These are phyloP conservation scores for Psittacus erithacus DNA, from an alignment of 2,113 vertebrate species.

Conservation along the genomic window DNA sequence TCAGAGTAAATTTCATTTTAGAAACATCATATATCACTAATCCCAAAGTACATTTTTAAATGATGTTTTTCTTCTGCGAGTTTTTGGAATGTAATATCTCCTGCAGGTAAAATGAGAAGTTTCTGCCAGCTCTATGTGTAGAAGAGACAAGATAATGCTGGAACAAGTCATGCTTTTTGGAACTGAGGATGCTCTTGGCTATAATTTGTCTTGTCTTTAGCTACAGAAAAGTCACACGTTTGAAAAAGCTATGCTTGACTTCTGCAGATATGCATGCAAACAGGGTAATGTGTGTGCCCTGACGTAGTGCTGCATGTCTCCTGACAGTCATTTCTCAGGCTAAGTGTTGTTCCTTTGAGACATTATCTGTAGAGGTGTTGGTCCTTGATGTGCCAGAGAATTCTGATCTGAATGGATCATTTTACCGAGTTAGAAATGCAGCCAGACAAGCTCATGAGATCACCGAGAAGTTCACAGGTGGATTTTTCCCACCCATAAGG, in stretches of 20 bases:
- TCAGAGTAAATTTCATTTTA: not conserved
- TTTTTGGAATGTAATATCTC: not conserved
- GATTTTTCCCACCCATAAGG: not conserved
- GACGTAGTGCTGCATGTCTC: accelerated
- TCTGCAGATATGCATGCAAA: not conserved
- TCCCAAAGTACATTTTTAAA: not conserved
- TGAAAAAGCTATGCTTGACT: not conserved
- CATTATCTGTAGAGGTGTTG: not conserved
- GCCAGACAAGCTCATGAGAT: not conserved
- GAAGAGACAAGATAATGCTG: not conserved
- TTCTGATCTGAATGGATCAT: not conserved
- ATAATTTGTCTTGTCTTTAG: not conserved
- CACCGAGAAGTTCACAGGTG: not conserved
- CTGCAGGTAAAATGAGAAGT: not conserved
- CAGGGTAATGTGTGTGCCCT: not conserved
- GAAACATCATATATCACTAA: not conserved
- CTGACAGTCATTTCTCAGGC: not conserved
- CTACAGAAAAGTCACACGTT: not conserved
- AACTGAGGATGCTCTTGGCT: not conserved
- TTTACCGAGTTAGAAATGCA: not conserved
- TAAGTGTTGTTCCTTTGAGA: not conserved
- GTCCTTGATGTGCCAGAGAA: not conserved
- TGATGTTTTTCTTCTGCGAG: not conserved
- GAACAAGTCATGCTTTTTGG: not conserved
- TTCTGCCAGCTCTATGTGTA: not conserved